Conservation (phyloP, 2,888 invertebrate species). For the Pheosia gnoma region DNA sequence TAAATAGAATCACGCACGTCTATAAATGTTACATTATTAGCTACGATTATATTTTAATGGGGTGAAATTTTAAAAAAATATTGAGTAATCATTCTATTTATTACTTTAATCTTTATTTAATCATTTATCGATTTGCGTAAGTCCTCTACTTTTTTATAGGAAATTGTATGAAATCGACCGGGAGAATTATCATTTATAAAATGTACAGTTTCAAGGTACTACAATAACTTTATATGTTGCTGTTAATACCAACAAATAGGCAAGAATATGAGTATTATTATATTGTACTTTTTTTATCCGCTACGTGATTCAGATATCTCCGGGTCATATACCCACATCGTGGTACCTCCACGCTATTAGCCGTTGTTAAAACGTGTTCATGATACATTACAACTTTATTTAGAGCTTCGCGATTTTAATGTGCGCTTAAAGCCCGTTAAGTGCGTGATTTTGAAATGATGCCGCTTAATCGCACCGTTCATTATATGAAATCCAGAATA, state of each 20-base stretch:
- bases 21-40: neutral
- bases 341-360: constrained; percentile 28
- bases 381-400: constrained; percentile 32
- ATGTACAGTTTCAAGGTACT: too few species aligned
- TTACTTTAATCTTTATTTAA: too few species aligned
- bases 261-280: constrained; percentile 30
- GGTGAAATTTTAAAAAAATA: too few species aligned
- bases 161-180: too few species aligned
- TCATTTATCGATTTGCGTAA: too few species aligned
- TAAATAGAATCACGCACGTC: neutral
- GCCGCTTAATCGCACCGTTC: neutral
- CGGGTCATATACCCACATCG: constrained; percentile 63
- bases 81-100: too few species aligned
- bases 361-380: constrained; percentile 29
- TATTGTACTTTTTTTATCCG: constrained; percentile 46
- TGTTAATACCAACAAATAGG: constrained; percentile 20
- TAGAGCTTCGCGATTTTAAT: constrained; percentile 15
- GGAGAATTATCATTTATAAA: too few species aligned
- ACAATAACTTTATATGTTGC: constrained; percentile 1
- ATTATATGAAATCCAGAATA: neutral
- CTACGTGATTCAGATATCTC: constrained; percentile 62
- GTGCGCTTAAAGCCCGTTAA: constrained; percentile 15
- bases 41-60: neutral
- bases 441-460: constrained; percentile 14
- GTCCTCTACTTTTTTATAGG: too few species aligned